Evolutionary conservation across 2,797 vertebrate genomes (phyloP).

Genomic region (Acipenser oxyrinchus): DNA sequence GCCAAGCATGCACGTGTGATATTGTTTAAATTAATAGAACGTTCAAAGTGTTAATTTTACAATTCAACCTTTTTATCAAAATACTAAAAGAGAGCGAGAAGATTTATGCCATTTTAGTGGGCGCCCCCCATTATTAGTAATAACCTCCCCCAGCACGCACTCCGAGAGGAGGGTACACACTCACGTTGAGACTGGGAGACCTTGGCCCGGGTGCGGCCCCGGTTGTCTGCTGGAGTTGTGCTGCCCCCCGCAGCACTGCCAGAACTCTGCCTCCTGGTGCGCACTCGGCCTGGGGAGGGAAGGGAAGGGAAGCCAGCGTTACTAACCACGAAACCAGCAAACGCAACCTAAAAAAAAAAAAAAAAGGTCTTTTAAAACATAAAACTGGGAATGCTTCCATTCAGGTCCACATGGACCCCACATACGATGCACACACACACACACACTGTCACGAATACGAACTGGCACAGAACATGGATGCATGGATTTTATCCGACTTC

Average conservation of each 20-base stretch:
- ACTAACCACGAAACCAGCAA: too few species aligned
- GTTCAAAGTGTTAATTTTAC: not conserved
- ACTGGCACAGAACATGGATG: not conserved
- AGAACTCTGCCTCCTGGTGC: constrained; percentile 71
- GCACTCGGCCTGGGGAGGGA: constrained; percentile 71
- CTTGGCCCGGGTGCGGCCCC: constrained; percentile 83
- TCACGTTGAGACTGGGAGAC: constrained; percentile 89
- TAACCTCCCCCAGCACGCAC: too few species aligned
- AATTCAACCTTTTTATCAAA: too few species aligned
- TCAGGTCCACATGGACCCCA: too few species aligned
- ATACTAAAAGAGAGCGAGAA: too few species aligned
- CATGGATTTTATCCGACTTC: not conserved
- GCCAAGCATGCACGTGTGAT: not conserved
- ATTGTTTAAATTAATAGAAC: not conserved
- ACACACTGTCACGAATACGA: not conserved
- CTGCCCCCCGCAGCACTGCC: constrained; percentile 60
- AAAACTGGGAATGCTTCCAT: too few species aligned
- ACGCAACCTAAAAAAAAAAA: too few species aligned
- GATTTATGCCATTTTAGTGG: too few species aligned
- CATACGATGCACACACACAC: not conserved
- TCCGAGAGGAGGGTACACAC: constrained; percentile 14
- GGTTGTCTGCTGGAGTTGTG: constrained; percentile 60
- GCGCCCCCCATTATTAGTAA: too few species aligned
- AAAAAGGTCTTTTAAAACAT: too few species aligned
- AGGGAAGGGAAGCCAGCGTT: not conserved